These are phyloP conservation scores for Habrosyne pyritoides DNA, from an alignment of 2,888 invertebrate genomes.

Conservation along the genomic window DNA sequence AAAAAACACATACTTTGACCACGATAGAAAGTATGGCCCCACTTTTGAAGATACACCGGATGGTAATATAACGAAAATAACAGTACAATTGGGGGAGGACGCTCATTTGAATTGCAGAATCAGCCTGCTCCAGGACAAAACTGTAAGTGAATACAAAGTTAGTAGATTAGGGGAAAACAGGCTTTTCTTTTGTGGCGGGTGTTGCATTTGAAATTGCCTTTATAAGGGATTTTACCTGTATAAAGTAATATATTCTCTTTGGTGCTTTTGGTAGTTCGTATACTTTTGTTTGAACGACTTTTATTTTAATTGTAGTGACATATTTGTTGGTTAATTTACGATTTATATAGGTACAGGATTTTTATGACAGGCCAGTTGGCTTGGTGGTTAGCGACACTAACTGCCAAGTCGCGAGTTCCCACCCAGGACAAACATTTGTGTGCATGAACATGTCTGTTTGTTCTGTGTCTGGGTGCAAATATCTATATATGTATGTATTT, in stretches of 20 bases:
- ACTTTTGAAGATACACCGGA: constrained; percentile 85
- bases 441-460: no score
- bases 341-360: no score
- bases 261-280: not conserved
- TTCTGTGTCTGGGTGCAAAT: no score
- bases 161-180: not conserved
- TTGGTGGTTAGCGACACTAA: no score
- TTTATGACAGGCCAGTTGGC: no score
- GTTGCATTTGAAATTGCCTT: constrained; percentile 3
- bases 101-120: constrained; percentile 90
- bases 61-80: constrained; percentile 87
- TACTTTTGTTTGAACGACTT: no score
- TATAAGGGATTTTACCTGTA: not conserved
- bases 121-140: constrained; percentile 89
- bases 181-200: not conserved
- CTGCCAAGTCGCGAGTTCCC: no score
- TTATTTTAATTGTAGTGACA: no score
- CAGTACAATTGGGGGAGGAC: constrained; percentile 88
- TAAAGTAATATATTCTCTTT: not conserved
- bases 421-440: no score
- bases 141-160: constrained; percentile 77
- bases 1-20: constrained; percentile 76
- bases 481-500: no score
- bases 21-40: constrained; percentile 86
- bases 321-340: no score